Conservation (phyloP, 1,140 invertebrate genomes). For the Bombus balteatus region DNA sequence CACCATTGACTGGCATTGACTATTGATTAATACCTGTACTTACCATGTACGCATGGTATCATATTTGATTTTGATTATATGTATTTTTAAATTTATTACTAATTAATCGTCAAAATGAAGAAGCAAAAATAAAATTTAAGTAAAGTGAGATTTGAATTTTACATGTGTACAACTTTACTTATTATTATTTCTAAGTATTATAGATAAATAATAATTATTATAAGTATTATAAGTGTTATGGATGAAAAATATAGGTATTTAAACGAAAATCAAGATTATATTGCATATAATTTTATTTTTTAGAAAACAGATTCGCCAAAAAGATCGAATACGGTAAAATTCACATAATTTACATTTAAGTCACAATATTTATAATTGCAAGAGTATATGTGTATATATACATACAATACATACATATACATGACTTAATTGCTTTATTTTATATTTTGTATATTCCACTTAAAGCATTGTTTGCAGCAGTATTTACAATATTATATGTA, state of each 20-base stretch:
- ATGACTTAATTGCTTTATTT: background rate
- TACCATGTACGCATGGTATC: no score
- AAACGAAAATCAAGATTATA: background rate
- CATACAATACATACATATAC: background rate
- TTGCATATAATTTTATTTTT: background rate
- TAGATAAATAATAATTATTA: no score
- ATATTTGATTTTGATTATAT: background rate
- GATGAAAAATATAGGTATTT: background rate
- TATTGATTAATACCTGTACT: no score
- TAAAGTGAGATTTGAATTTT: background rate
- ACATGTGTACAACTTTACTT: no score
- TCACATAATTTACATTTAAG: background rate
- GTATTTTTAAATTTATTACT: background rate
- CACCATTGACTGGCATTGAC: no score
- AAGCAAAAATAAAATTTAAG: background rate
- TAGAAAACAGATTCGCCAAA: background rate
- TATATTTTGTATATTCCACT: background rate
- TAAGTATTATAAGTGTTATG: no score
- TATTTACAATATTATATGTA: constrained; percentile 13
- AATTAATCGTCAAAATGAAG: background rate
- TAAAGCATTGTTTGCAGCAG: constrained; percentile 12
- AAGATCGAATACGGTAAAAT: background rate
- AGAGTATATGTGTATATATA: background rate
- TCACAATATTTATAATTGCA: constrained; percentile 12
- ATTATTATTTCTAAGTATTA: no score